Percentiles rank a stretch among this genome's conserved stretches.
Evolutionary conservation across 1,140 invertebrate species (phyloP).

Genomic region (Leptoteleia sp.): DNA sequence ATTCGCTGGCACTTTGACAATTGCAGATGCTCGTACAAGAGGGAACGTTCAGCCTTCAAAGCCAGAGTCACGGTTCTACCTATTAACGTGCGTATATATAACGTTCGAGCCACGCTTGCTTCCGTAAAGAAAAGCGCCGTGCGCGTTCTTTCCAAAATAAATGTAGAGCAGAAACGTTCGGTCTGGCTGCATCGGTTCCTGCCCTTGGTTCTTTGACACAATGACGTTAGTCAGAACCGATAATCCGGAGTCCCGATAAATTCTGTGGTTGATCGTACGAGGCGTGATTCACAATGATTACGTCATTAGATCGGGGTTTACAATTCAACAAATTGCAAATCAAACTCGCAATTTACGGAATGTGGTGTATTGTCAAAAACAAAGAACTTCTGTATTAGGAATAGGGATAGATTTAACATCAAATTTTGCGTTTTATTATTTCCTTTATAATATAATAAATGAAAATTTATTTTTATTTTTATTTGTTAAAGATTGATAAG

Average conservation of each 20-base stretch:
- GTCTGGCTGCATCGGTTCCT: constrained; percentile 41
- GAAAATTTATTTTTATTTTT: too few relatives aligned
- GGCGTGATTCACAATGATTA: constrained; percentile 25
- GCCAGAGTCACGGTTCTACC: constrained; percentile 69
- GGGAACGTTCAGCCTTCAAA: constrained; percentile 69
- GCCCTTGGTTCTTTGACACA: constrained; percentile 39
- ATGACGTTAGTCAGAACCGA: constrained; percentile 28
- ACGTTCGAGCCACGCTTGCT: constrained; percentile 62
- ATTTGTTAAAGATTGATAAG: too few relatives aligned
- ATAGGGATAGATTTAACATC: too few relatives aligned
- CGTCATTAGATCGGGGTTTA: constrained; percentile 11
- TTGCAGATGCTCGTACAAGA: constrained; percentile 59
- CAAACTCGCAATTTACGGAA: too few relatives aligned
- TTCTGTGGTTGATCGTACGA: constrained; percentile 9
- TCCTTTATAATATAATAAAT: too few relatives aligned
- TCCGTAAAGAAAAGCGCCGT: constrained; percentile 64
- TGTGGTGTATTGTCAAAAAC: too few relatives aligned
- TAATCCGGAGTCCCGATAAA: constrained; percentile 17
- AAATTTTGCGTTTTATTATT: too few relatives aligned
- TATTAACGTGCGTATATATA: constrained; percentile 64
- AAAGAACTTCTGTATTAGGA: too few relatives aligned
- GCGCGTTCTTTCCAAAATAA: constrained; percentile 65
- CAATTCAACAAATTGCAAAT: constrained; percentile 14
- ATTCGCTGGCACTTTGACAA: constrained; percentile 62
- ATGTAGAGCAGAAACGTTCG: constrained; percentile 48